Base-by-base conservation (phyloP, 2,113 vertebrate genomes). In the Carassius carassius region DNA sequence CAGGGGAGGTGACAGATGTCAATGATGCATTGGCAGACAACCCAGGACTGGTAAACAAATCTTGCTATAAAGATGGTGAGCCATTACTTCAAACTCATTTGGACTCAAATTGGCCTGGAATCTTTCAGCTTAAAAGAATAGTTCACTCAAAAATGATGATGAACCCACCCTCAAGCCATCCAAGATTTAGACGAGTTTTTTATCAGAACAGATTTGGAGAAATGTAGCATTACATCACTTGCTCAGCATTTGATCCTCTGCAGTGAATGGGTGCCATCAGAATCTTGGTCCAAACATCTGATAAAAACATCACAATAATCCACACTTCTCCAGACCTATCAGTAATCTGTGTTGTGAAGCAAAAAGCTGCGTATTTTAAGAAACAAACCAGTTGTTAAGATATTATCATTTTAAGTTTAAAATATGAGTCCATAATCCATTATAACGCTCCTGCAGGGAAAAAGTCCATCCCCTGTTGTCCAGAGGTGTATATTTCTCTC, bases 41-140 rank as follows among this genome's bases (percentile, higher is more conserved):
- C 60, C 98, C 98, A 44, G 96, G 96, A 69, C 95, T 99, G 17
- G 95, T 99, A 87, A 99, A 99, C 93, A 97, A 98, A 90, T 99
- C 97, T 83, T 99, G 98, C 93, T 99, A 99, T 83, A 94, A 97
- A 92, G 96, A 99, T 74, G 98, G 98, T 99, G 93, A 96, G 95
- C 16, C n/a, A n/a, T 56, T 80, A 1, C 58, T 21, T 21, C 17
- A 32, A 11, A 25, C 0, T 32, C 12, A 3, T 32, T 13, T 9
- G 35, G 1, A 62, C 8, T 3, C n/a, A 13, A 44, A 85, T 51
- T 17, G 72, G 32, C 4, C 32, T 84, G 12, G 51, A 75, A n/a
- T 54, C 8, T 82, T 83, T 90, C 84, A 82, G 14, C 11, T 47
- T 73, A 23, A 47, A 44, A 5, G 35, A n/a, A 23, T 23, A 73